phyloP scores from a whole-genome alignment of 2,888 invertebrate genomes.

The Erebia aethiops region DNA sequence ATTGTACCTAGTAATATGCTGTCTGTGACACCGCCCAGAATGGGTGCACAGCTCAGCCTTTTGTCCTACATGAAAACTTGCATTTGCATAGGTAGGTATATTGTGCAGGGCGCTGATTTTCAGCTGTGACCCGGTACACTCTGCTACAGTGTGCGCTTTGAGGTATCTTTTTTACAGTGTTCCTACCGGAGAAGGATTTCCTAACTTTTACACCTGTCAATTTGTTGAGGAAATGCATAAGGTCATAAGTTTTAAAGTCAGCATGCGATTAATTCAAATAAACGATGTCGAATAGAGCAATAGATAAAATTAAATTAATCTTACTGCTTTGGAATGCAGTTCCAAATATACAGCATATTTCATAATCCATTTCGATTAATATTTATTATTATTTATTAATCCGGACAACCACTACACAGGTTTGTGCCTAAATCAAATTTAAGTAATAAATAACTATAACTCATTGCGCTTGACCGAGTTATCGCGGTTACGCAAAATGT shows the following conservation, averaged over 20 bases:
- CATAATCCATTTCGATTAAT: neutral
- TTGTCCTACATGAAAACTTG: too few relatives aligned
- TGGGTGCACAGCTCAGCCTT: too few relatives aligned
- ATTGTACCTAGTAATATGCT: too few relatives aligned
- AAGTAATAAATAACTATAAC: conserved; percentile 17
- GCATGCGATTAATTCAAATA: neutral
- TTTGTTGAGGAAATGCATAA: neutral
- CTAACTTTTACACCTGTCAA: too few relatives aligned
- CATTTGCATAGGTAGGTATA: too few relatives aligned
- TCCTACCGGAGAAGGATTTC: too few relatives aligned
- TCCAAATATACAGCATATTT: neutral
- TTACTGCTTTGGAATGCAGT: neutral
- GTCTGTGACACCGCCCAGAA: too few relatives aligned
- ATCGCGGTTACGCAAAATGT: conserved; percentile 11
- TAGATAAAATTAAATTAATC: neutral
- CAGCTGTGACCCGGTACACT: too few relatives aligned
- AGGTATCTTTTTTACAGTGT: too few relatives aligned
- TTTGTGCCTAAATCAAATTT: neutral
- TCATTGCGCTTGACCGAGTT: conserved; percentile 28
- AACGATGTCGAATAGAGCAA: neutral
- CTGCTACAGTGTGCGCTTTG: too few relatives aligned
- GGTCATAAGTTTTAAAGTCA: neutral
- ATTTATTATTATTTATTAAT: neutral
- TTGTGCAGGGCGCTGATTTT: too few relatives aligned
- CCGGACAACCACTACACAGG: neutral